These are phyloP conservation scores for Protodeltote pygarga DNA, from an alignment of 2,888 invertebrate genomes.

Conservation along the genomic window DNA sequence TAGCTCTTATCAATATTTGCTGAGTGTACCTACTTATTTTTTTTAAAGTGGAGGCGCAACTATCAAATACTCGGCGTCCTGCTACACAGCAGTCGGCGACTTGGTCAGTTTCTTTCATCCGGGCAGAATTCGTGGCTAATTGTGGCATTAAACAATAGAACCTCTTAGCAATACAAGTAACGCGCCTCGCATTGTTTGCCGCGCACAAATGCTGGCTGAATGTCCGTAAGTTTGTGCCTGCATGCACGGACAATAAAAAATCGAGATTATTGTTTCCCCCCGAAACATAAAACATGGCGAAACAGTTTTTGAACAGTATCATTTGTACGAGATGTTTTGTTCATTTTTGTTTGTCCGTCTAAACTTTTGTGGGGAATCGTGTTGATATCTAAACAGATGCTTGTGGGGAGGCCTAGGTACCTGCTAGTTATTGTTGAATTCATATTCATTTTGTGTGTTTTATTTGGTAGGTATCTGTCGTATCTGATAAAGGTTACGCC, in stretches of 20 bases:
- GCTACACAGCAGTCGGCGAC: slow-evolving; percentile 59
- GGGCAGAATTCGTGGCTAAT: slow-evolving; percentile 79
- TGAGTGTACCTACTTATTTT: neutral
- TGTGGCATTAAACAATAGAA: slow-evolving; percentile 86
- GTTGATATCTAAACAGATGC: slow-evolving; percentile 18
- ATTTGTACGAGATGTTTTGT: slow-evolving; percentile 45
- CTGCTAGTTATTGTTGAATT: neutral
- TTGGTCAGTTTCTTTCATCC: slow-evolving; percentile 85
- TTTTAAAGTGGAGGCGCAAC: slow-evolving; percentile 29
- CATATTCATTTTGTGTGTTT: neutral
- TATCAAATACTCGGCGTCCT: slow-evolving; percentile 54
- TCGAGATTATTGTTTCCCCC: slow-evolving; percentile 50
- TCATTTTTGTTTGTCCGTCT: slow-evolving; percentile 27
- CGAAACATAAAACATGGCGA: slow-evolving; percentile 45
- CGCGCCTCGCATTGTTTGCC: slow-evolving; percentile 65
- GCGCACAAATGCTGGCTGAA: slow-evolving; percentile 55
- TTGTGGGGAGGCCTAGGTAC: neutral
- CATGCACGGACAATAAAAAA: slow-evolving; percentile 53
- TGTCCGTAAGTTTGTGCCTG: slow-evolving; percentile 49
- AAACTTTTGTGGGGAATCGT: slow-evolving; percentile 36
- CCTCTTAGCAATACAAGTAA: slow-evolving; percentile 79
- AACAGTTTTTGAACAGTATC: slow-evolving; percentile 50
- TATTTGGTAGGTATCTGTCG: no score
- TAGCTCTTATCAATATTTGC: neutral
- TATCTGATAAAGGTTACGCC: no score